Base-by-base conservation (phyloP, 2,113 vertebrate species). In the Poicephalus meyeri region DNA sequence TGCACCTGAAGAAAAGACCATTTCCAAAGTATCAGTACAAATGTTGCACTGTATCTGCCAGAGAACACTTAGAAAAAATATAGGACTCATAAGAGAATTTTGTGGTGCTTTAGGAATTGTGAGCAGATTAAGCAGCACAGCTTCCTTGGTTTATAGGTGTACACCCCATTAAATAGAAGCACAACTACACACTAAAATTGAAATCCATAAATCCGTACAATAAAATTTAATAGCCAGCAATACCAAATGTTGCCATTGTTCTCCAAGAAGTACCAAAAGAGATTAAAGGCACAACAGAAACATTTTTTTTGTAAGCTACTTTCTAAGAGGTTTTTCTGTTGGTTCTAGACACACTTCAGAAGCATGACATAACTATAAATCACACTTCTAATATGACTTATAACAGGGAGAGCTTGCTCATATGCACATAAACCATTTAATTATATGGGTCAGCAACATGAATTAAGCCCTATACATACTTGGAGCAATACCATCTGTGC, bases 181-280 rank as follows among this genome's bases (percentile, higher is more conserved):
- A 89, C 76, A 97, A 89, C 78, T 88, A 73, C 37, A 91, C 35
- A 47, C 46, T 88, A 77, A 95, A 93, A 93, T 69, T 80, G 37
- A 93, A 93, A 90, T 71, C 96, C 80, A 82, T 95, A 81, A 93
- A 94, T 94, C 35, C 64, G 37, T 52, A 93, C 33, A 92, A 83
- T 88, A 92, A 94, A 95, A 83, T 76, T 74, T 81, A 83, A 96
- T 58, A 72, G 50, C 53, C 42, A 92, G 72, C 41, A 85, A 37
- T 63, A 78, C 76, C 24, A 86, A 83, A 76, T 24, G 11, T 73
- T 86, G 41, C 42, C 76, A 77, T 50, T 90, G 76, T 91, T 90
- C 69, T 86, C 74, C 55, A 73, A 69, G 61, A 93, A 94, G 29
- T 39, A 89, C 37, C 69, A 44, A 87, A 94, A 77, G 63, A 89